Evolutionary conservation across 2,797 vertebrate species (phyloP), one percentile per base, ranked within the genome.

Genomic region (Chelon labrosus): DNA sequence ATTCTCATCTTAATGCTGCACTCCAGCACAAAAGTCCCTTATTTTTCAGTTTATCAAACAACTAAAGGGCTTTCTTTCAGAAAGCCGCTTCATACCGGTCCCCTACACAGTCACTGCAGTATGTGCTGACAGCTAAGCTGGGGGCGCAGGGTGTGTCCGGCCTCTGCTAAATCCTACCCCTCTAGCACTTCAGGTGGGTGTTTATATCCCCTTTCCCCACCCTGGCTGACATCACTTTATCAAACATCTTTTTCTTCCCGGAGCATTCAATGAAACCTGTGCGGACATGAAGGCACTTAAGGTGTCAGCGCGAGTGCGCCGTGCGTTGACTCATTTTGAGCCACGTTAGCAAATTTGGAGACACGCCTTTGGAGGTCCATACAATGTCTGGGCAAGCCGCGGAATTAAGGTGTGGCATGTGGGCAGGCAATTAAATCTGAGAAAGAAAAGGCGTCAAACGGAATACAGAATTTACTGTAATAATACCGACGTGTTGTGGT

Each of bases 351-450:
- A 86, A 68, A 91, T 77, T 56, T 80, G 52, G 70, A 91, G 91
- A 90, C 91, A 94, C 93, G 82, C 94, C 94, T 92, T 88, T 84
- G 56, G 73, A 73, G 65, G 41, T 72, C 50, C 42, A 68, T 59
- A 71, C 85, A 78, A 71, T 92, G 94, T 91, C 89, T 84, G 79
- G 93, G 89, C 94, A 94, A 83, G 93, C 83, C 73, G 47, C 91
- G 92, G 93, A 93, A 95, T 94, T 83, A 93, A 82, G 94, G 93
- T 85, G 94, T 78, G 92, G 90, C 70, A 47, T 71, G 55, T 17
- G 73, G 80, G 64, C 2, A 63, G 59, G 53, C 37, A 77, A 85
- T 85, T 85, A 58, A 64, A 79, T 61, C 4, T 37, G 25, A 63
- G 65, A 75, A 62, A 76, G 57, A 14, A 80, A 75, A 79, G 41